Conservation (phyloP, 2,113 vertebrate species). For the Seriola dumerili region DNA sequence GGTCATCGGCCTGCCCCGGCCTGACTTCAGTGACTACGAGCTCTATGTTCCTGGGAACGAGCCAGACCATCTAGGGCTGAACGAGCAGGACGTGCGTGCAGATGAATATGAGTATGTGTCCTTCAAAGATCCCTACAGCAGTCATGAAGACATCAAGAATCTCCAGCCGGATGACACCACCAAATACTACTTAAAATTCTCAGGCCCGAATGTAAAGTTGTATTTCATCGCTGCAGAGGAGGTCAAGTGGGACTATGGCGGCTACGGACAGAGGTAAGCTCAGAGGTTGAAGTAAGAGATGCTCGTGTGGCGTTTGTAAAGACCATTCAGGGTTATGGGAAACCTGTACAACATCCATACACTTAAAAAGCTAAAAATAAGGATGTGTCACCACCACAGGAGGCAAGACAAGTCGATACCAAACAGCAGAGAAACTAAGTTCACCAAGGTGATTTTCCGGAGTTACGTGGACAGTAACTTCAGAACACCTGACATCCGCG, state of each 20-base stretch:
- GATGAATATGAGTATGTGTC: conserved; percentile 86
- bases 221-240: conserved; percentile 95
- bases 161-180: conserved; percentile 81
- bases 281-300: background rate
- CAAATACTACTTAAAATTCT: conserved; percentile 85
- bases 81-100: conserved; percentile 54
- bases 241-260: conserved; percentile 91
- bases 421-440: conserved; percentile 69
- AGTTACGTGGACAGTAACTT: conserved; percentile 91
- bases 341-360: background rate
- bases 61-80: conserved; percentile 29
- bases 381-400: conserved; percentile 24
- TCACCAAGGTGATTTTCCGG: conserved; percentile 92
- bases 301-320: background rate
- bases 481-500: conserved; percentile 82
- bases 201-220: conserved; percentile 82
- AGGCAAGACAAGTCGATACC: conserved; percentile 50
- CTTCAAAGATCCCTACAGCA: conserved; percentile 90
- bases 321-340: background rate
- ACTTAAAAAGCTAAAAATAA: conserved; percentile 5
- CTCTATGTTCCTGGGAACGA: conserved; percentile 78
- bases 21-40: conserved; percentile 86
- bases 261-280: conserved; percentile 83
- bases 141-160: conserved; percentile 76
- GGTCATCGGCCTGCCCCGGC: conserved; percentile 87